phyloP scores from a whole-genome alignment of 2,888 invertebrate species.

The Eupeodes latifasciatus region DNA sequence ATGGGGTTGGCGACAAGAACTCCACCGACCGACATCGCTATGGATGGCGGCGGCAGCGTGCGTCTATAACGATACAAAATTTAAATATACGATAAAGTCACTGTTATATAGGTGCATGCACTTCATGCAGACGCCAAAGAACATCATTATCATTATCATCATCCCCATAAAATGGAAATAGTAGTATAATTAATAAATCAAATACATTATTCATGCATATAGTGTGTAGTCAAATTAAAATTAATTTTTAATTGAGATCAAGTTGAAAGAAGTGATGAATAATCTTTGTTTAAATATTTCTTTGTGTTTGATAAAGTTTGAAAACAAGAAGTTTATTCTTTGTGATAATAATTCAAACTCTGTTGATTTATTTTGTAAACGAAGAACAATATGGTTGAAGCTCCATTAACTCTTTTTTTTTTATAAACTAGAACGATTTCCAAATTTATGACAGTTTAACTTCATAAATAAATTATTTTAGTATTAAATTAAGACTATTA shows the following conservation, averaged over 20 bases:
- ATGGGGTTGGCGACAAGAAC: slow-evolving; percentile 5
- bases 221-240: slow-evolving; percentile 24
- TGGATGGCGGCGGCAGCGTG: background rate
- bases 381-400: background rate
- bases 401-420: background rate
- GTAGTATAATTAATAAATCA: slow-evolving; percentile 21
- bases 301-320: slow-evolving; percentile 1
- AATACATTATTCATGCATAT: slow-evolving; percentile 34
- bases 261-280: slow-evolving; percentile 19
- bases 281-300: background rate
- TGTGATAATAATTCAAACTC: background rate
- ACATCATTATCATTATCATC: slow-evolving; percentile 4
- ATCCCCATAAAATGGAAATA: slow-evolving; percentile 17
- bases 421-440: background rate
- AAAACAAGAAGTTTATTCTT: background rate
- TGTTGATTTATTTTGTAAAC: background rate
- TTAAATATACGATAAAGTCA: background rate
- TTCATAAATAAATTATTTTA: background rate
- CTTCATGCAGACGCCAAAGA: slow-evolving; percentile 23
- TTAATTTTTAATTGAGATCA: slow-evolving; percentile 35
- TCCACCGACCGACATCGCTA: background rate
- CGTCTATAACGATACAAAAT: background rate
- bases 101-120: slow-evolving; percentile 2
- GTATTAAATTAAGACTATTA: no score
- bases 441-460: background rate